phyloP scores from a whole-genome alignment of 2,888 invertebrate genomes.

The Drosophila mercatorum region DNA sequence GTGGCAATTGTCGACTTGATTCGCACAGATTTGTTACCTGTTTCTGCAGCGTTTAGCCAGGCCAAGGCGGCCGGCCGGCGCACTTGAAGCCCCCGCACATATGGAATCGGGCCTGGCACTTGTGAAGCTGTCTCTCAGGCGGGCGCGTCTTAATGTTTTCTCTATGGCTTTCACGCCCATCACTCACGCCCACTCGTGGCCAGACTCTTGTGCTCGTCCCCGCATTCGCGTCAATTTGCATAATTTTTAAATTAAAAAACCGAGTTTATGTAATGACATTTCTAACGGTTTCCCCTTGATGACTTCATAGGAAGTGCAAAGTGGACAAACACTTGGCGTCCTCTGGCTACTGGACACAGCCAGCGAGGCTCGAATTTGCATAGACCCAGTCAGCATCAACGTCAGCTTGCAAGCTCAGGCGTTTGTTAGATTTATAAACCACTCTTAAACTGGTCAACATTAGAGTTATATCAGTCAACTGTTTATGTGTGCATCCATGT shows the following conservation, averaged over 20 bases:
- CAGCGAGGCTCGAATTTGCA: slow-evolving; percentile 65
- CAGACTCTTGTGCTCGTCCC: slow-evolving; percentile 1
- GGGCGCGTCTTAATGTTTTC: slow-evolving; percentile 32
- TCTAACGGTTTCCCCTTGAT: slow-evolving; percentile 68
- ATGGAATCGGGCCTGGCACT: slow-evolving; percentile 10
- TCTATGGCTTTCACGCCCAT: slow-evolving; percentile 62
- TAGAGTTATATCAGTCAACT: slow-evolving; percentile 59
- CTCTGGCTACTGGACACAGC: slow-evolving; percentile 28
- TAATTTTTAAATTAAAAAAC: slow-evolving; percentile 75
- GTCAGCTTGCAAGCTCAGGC: neutral
- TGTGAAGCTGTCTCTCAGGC: slow-evolving; percentile 8
- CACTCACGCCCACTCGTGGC: slow-evolving; percentile 63
- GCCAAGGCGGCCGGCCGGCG: slow-evolving; percentile 34
- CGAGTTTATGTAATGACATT: slow-evolving; percentile 74
- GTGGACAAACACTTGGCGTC: neutral
- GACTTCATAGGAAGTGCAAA: slow-evolving; percentile 66
- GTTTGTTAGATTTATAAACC: slow-evolving; percentile 46
- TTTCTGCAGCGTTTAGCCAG: slow-evolving; percentile 24
- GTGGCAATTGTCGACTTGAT: slow-evolving; percentile 13
- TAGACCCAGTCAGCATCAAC: slow-evolving; percentile 39
- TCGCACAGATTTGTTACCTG: slow-evolving; percentile 39
- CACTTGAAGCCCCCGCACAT: slow-evolving; percentile 51
- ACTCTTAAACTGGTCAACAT: slow-evolving; percentile 51
- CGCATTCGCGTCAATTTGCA: slow-evolving; percentile 59
- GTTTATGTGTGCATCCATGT: slow-evolving; percentile 29